Evolutionary conservation across 2,888 invertebrate species (phyloP).

Genomic region (Chromoteleia sp.): DNA sequence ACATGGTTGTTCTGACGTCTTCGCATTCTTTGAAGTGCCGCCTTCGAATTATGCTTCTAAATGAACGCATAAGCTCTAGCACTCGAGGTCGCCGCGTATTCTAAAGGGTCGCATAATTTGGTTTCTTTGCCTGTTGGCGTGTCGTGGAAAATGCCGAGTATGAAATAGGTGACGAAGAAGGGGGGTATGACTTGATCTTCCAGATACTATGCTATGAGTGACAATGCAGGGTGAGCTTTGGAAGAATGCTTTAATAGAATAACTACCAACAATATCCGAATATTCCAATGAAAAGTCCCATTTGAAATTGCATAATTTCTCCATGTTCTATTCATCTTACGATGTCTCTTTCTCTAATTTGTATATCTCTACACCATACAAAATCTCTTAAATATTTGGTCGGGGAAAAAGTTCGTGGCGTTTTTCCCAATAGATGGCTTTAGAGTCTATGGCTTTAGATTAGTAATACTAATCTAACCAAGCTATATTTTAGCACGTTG

Average conservation of each 20-base stretch:
- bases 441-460: too few relatives aligned
- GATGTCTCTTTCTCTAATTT: too few relatives aligned
- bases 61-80: slow-evolving; percentile 68
- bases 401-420: too few relatives aligned
- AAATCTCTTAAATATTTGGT: too few relatives aligned
- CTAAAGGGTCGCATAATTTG: slow-evolving; percentile 56
- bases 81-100: slow-evolving; percentile 58
- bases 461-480: too few relatives aligned
- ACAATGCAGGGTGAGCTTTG: slow-evolving; percentile 74
- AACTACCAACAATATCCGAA: slow-evolving; percentile 66
- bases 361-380: too few relatives aligned
- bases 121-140: slow-evolving; percentile 61
- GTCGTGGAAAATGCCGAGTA: slow-evolving; percentile 45
- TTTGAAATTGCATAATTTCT: slow-evolving; percentile 40
- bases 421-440: too few relatives aligned
- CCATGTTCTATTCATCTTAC: background rate
- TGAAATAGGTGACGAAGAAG: slow-evolving; percentile 56
- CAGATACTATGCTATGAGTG: slow-evolving; percentile 72
- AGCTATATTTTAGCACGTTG: too few relatives aligned
- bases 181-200: slow-evolving; percentile 68
- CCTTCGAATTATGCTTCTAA: slow-evolving; percentile 68
- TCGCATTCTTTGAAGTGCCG: slow-evolving; percentile 64
- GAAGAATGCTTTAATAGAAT: slow-evolving; percentile 79
- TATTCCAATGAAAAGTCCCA: slow-evolving; percentile 7
- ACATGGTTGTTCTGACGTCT: slow-evolving; percentile 33